phyloP scores from a whole-genome alignment of 2,797 vertebrate species.

The Acanthopagrus latus region DNA sequence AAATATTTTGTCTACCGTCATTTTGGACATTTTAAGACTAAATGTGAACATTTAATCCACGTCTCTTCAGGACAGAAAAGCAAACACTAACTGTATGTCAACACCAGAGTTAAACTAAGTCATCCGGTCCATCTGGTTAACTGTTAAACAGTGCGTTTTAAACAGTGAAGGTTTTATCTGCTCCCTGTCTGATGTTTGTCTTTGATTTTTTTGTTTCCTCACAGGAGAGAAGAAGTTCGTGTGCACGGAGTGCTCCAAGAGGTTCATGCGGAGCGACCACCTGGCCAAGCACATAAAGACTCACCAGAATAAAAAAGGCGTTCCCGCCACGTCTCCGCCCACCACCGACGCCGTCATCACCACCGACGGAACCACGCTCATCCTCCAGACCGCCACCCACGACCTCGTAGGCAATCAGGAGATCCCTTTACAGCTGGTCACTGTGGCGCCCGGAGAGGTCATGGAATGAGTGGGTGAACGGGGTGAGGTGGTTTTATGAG shows the following conservation, averaged over 20 bases:
- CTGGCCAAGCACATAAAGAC: constrained; percentile 99
- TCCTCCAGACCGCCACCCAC: constrained; percentile 92
- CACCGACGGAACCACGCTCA: constrained; percentile 96
- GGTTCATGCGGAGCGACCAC: constrained; percentile 99
- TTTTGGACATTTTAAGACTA: no score
- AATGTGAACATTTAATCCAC: no score
- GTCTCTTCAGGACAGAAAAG: no score
- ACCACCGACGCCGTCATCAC: constrained; percentile 93
- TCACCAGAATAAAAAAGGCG: constrained; percentile 99
- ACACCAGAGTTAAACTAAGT: no score
- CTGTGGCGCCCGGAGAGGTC: constrained; percentile 97
- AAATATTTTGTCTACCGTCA: no score
- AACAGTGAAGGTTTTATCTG: background rate
- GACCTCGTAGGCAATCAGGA: constrained; percentile 98
- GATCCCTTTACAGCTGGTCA: constrained; percentile 99
- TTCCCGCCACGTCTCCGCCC: constrained; percentile 90
- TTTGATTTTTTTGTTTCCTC: background rate
- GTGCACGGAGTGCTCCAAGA: constrained; percentile 97
- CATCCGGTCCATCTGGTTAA: no score
- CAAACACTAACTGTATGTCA: no score
- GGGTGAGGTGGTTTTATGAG: constrained; percentile 52
- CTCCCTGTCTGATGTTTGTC: background rate
- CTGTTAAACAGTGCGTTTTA: no score
- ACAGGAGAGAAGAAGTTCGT: constrained; percentile 99
- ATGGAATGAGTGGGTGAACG: constrained; percentile 90